Conservation (phyloP, 1,140 invertebrate genomes). For the Bombus confusus region DNA sequence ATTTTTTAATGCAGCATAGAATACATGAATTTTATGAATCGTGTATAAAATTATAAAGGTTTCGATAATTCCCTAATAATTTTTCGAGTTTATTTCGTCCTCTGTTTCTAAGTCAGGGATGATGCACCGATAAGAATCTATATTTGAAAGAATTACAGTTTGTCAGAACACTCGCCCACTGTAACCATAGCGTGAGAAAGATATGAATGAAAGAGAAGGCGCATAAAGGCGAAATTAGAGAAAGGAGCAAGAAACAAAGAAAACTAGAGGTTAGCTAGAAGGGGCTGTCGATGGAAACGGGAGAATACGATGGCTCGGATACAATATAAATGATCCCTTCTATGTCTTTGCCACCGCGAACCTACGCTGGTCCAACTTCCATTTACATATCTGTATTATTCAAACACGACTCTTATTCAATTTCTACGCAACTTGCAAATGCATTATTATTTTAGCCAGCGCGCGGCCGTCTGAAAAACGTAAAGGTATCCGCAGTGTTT, state of each 20-base stretch:
- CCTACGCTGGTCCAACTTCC: constrained; percentile 42
- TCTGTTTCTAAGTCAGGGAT: not conserved
- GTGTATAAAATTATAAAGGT: not conserved
- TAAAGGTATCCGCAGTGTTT: constrained; percentile 52
- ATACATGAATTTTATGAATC: not conserved
- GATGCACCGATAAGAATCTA: not conserved
- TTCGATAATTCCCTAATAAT: no score
- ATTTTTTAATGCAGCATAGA: no score
- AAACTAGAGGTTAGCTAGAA: constrained; percentile 6
- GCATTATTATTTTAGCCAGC: constrained; percentile 77
- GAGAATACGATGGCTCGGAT: constrained; percentile 59
- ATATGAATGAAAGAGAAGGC: not conserved
- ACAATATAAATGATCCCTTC: constrained; percentile 75
- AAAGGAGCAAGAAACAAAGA: not conserved
- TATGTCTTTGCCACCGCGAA: constrained; percentile 23
- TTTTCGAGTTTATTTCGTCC: no score
- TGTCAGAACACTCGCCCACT: no score
- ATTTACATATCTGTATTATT: constrained; percentile 82
- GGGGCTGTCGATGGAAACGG: constrained; percentile 40
- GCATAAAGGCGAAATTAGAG: not conserved
- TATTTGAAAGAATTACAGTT: no score
- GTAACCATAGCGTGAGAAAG: not conserved
- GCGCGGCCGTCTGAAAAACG: not conserved
- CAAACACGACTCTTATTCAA: constrained; percentile 81
- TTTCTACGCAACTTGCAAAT: constrained; percentile 79